Evolutionary conservation across 2,113 vertebrate genomes (phyloP).

Genomic region (Syngnathoides biaculeatus): DNA sequence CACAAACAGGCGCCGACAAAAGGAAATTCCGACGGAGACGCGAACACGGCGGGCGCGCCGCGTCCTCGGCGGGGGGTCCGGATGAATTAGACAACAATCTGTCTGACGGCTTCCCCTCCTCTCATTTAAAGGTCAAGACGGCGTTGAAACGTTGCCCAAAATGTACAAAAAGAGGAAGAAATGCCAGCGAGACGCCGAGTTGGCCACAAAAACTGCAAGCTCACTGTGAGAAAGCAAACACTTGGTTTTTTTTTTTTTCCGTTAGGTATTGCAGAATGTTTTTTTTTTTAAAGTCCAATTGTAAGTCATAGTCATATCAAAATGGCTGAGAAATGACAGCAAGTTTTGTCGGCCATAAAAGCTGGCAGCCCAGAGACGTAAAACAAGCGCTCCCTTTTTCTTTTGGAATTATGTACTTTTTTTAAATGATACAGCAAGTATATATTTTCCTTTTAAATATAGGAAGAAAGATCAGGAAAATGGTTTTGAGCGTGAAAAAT

Average conservation of each 20-base stretch:
- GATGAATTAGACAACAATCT: conserved; percentile 79
- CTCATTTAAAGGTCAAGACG: conserved; percentile 76
- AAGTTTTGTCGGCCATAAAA: conserved; percentile 36
- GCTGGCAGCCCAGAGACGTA: neutral
- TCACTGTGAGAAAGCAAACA: neutral
- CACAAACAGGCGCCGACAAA: conserved; percentile 76
- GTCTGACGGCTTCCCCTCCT: conserved; percentile 59
- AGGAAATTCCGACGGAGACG: conserved; percentile 76
- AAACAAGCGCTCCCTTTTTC: neutral
- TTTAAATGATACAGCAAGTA: neutral
- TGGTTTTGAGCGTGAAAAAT: too few relatives aligned
- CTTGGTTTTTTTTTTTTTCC: neutral
- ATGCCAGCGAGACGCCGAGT: conserved; percentile 32
- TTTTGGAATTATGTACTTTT: neutral
- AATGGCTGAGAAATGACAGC: neutral
- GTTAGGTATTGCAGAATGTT: neutral
- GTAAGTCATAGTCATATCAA: neutral
- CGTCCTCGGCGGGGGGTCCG: conserved; percentile 66
- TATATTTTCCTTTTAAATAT: neutral
- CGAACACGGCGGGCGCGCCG: conserved; percentile 63
- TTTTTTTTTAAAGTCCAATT: neutral
- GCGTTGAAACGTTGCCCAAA: conserved; percentile 72
- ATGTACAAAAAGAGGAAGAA: conserved; percentile 64
- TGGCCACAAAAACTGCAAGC: conserved; percentile 31
- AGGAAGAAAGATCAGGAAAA: conserved; percentile 8